A percentile compares a stretch with the other conserved stretches of the same genome.
These are phyloP conservation scores for Carlito syrichta DNA, from an alignment of 2,113 vertebrate species.

Conservation along the genomic window DNA sequence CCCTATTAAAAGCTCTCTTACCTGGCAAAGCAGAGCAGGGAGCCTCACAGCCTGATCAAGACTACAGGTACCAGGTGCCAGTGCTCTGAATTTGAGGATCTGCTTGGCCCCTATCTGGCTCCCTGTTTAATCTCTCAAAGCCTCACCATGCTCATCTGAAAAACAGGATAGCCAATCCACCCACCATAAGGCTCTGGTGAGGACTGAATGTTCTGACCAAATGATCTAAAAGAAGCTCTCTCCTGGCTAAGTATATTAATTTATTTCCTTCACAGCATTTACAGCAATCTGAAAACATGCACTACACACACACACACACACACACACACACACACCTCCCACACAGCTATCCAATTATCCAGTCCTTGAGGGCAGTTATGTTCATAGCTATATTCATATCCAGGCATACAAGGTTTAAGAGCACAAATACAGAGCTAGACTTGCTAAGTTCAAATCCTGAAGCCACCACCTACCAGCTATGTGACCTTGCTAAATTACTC, in stretches of 20 bases:
- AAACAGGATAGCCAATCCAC: background rate
- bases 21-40: accelerated
- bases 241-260: background rate
- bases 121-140: background rate
- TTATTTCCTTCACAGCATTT: background rate
- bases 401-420: background rate
- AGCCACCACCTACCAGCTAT: background rate
- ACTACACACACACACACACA: background rate
- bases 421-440: background rate
- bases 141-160: background rate
- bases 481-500: background rate
- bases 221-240: background rate
- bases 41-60: background rate
- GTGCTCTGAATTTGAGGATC: background rate
- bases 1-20: background rate
- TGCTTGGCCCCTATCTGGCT: background rate
- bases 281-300: background rate
- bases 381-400: too few species aligned
- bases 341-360: background rate
- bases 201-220: background rate
- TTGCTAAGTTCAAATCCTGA: background rate
- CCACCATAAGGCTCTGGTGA: background rate
- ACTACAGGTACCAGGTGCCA: background rate
- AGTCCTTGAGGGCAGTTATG: background rate
- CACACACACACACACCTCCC: background rate